Conservation (phyloP, 1,140 invertebrate species). For the Drosophila obscura region DNA sequence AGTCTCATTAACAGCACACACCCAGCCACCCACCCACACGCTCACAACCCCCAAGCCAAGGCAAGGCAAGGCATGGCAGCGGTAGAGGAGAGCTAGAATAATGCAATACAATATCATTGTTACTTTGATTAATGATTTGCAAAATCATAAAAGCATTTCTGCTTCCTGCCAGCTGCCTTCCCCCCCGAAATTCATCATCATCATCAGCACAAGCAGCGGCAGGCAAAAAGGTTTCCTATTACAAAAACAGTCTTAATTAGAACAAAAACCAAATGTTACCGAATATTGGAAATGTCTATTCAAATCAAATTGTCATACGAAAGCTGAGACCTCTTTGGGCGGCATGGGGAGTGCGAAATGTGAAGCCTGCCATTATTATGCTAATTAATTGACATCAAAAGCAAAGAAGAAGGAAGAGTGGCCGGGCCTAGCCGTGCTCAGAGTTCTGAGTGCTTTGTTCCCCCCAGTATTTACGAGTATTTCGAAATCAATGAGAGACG, state of each 20-base stretch:
- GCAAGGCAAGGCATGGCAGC: neutral
- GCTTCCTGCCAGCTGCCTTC: neutral
- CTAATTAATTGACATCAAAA: slow-evolving; percentile 80
- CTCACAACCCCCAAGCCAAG: no score
- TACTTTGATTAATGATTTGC: slow-evolving; percentile 81
- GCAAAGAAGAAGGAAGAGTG: slow-evolving; percentile 17
- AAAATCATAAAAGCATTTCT: slow-evolving; percentile 70
- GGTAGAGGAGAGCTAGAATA: slow-evolving; percentile 38
- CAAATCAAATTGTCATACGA: slow-evolving; percentile 68
- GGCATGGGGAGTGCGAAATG: slow-evolving; percentile 57
- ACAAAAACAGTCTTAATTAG: slow-evolving; percentile 76
- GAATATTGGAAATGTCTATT: slow-evolving; percentile 56
- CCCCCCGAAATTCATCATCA: slow-evolving; percentile 16
- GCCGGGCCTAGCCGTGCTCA: slow-evolving; percentile 3
- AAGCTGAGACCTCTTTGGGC: slow-evolving; percentile 19
- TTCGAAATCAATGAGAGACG: slow-evolving; percentile 46
- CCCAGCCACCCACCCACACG: slow-evolving; percentile 4
- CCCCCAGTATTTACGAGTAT: slow-evolving; percentile 24
- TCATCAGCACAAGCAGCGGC: slow-evolving; percentile 6
- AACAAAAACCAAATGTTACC: slow-evolving; percentile 68
- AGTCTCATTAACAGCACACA: slow-evolving; percentile 61
- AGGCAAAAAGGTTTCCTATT: slow-evolving; percentile 64
- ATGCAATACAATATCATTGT: slow-evolving; percentile 81
- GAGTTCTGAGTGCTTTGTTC: slow-evolving; percentile 15
- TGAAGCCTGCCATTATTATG: slow-evolving; percentile 78